Conservation (phyloP, 2,888 invertebrate genomes). For the Drosophila merina region DNA sequence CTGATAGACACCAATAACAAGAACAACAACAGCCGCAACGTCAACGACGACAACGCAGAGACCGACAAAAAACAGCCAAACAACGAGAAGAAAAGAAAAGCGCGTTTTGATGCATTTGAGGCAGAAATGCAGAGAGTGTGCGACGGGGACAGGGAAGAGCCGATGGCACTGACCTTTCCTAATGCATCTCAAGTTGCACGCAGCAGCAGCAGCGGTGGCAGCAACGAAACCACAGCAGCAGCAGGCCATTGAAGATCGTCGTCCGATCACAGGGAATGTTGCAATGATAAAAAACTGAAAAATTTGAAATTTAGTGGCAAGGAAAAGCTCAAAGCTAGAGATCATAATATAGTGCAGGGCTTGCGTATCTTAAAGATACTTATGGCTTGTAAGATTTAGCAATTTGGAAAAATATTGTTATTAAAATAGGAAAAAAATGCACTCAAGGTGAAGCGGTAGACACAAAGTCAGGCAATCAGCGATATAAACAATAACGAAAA, state of each 20-base stretch:
- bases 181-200: constrained; percentile 73
- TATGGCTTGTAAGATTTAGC: neutral
- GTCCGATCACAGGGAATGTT: constrained; percentile 27
- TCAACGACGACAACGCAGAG: constrained; percentile 48
- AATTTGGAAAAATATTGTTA: constrained; percentile 56
- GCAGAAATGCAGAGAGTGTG: constrained; percentile 45
- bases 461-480: constrained; percentile 42
- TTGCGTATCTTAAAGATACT: neutral
- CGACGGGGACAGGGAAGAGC: neutral
- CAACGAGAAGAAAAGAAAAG: constrained; percentile 45
- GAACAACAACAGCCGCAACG: constrained; percentile 42
- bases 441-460: constrained; percentile 58
- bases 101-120: constrained; percentile 80
- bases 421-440: constrained; percentile 46
- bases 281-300: constrained; percentile 31
- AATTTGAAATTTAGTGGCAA: constrained; percentile 34
- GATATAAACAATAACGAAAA: constrained; percentile 37
- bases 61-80: constrained; percentile 54
- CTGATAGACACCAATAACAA: constrained; percentile 30
- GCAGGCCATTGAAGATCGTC: neutral
- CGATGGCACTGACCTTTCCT: constrained; percentile 79
- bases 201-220: constrained; percentile 48
- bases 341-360: neutral
- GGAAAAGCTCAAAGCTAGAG: constrained; percentile 11
- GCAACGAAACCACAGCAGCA: constrained; percentile 11